Evolutionary conservation across 2,113 vertebrate species (phyloP), one percentile per base, ranked within the genome.

Genomic region (Varanus komodoensis): DNA sequence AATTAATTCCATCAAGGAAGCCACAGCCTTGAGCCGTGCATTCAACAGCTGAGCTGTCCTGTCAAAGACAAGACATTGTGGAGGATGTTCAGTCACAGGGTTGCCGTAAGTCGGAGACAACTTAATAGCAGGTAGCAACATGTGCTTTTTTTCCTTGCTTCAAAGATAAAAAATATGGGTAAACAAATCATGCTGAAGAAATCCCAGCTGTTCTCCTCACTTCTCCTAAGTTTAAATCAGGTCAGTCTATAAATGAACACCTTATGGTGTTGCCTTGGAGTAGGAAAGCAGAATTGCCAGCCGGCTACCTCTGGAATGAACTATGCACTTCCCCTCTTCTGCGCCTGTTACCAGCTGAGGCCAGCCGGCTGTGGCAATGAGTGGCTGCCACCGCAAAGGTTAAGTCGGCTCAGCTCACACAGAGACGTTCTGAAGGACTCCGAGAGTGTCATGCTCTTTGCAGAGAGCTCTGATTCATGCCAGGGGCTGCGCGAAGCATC

Each of bases 401-500:
- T 87, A 93, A 92, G 84, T 81, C 92, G 87, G 74, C 82, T 93
- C 93, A 91, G 78, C 77, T 52, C 87, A 64, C n/a, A 52, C 78
- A 57, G 69, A 92, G 83, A 89, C 79, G 86, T 92, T 91, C 92
- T 91, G 87, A 64, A 87, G 27, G 19, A 21, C 77, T 68, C 38
- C 32, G 73, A 69, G 34, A 89, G 52, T 8, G 57, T 32, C 32
- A 3, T 38, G 48, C 78, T 15, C 19, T 89, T 88, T 91, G 94
- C 93, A 89, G 90, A 94, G 67, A 94, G 86, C 80, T 92, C 83
- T 91, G 93, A 93, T 89, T 93, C 92, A 89, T 91, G 88, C 64
- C 84, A 92, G 89, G 80, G 82, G 87, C 84, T 2, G 1, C 3
- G 80, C 83, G 84, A 93, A 84, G 73, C 86, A 64, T 9, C 1